Evolutionary conservation across 2,888 invertebrate species (phyloP), one percentile per base, ranked within the genome.

Genomic region (Scaptomyza tumidula): DNA sequence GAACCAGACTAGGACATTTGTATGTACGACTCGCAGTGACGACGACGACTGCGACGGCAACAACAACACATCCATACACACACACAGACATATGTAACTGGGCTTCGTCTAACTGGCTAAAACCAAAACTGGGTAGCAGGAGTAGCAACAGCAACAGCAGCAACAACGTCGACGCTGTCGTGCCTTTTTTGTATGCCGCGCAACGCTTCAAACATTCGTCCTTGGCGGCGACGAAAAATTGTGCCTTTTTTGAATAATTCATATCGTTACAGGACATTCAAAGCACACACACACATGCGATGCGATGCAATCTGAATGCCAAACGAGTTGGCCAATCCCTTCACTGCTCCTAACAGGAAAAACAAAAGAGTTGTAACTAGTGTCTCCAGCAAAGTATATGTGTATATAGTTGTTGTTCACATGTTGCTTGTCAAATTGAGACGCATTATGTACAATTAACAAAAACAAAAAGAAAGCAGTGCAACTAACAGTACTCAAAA

Each of bases 261-360:
- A 91, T 91, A 90, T 89, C 90, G 90, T 89, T 88, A 75, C 91
- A 91, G 91, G 91, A 91, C 91, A 91, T 91, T 91, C 89, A 90
- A 90, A 91, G 90, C 90, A 91, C 90, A 87, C 88, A 87, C 81
- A 58, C 41, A 4, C 41, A 16, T 4, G 62, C 66, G 43, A 56
- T 33, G 90, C 92, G 85, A 90, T 91, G 91, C 91, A 91, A 90
- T 91, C 86, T 88, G 90, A 91, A 91, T 91, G 90, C 82, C 79
- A 91, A 87, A 89, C 76, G 71, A 75, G 75, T 65, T 71, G 59
- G 31, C 35, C 45, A 29, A 39, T n/a, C 44, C 11, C 14, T 49
- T 31, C 49, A 58, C n/a, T 16, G 9, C 19, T n/a, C 35, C 10
- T n/a, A n/a, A n/a, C 37, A n/a, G 1, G 1, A 11, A 35, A 4